A percentile compares a stretch with the other conserved stretches of the same genome.
These are phyloP conservation scores for Ivindomyrus marchei DNA, from an alignment of 2,113 vertebrate genomes.

Conservation along the genomic window DNA sequence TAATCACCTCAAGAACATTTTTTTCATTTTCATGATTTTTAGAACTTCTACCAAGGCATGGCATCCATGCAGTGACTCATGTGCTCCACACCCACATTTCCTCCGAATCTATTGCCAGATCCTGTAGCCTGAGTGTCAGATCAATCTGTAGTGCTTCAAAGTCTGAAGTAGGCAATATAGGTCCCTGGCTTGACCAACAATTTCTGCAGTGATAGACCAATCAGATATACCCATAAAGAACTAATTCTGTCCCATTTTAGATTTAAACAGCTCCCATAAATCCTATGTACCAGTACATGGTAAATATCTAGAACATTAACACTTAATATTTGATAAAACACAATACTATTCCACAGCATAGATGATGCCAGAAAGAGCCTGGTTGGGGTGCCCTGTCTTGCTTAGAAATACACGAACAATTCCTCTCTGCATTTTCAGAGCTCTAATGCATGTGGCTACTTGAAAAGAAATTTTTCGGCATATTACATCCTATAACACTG, in stretches of 20 bases:
- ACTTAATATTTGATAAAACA: background rate
- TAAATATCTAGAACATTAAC: conserved; percentile 1
- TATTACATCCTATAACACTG: background rate
- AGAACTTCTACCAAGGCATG: conserved; percentile 46
- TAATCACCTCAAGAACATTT: conserved; percentile 35
- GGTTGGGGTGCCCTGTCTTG: background rate
- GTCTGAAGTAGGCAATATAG: conserved; percentile 21
- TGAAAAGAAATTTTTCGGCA: background rate
- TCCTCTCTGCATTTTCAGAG: background rate
- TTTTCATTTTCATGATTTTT: conserved; percentile 39
- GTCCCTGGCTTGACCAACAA: conserved; percentile 49
- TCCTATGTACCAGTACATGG: background rate
- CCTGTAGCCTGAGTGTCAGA: conserved; percentile 30
- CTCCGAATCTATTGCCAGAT: conserved; percentile 45
- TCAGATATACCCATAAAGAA: conserved; percentile 29
- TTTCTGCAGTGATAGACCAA: conserved; percentile 45
- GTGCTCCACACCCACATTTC: conserved; percentile 39
- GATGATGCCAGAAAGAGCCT: background rate
- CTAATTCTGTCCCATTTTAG: background rate
- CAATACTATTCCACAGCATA: background rate
- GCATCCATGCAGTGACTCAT: conserved; percentile 43
- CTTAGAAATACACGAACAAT: background rate
- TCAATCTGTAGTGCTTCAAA: conserved; percentile 60
- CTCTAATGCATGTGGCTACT: background rate
- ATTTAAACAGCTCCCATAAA: background rate